Evolutionary conservation across 2,888 invertebrate genomes (phyloP).

Genomic region (Perdita meconis): DNA sequence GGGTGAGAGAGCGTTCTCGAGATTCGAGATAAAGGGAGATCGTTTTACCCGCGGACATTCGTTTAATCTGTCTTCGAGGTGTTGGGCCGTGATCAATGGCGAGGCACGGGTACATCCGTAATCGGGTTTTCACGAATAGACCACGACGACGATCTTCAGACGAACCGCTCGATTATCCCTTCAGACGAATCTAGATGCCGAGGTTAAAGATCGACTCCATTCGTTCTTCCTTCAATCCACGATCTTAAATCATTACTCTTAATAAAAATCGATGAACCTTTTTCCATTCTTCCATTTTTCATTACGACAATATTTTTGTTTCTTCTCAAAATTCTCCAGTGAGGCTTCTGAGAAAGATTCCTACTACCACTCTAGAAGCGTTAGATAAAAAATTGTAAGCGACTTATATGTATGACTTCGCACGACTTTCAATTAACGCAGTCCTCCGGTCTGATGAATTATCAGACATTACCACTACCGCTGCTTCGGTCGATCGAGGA

Average conservation of each 20-base stretch:
- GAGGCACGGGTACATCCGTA: conserved; percentile 60
- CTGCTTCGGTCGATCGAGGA: background rate
- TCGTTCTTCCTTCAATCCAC: background rate
- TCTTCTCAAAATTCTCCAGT: too few species aligned
- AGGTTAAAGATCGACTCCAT: conserved; percentile 3
- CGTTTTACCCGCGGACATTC: conserved; percentile 77
- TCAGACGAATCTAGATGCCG: background rate
- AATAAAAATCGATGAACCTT: background rate
- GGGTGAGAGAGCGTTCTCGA: conserved; percentile 64
- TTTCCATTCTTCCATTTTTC: too few species aligned
- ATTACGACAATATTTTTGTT: too few species aligned
- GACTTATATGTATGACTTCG: too few species aligned
- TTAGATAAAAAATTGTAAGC: too few species aligned
- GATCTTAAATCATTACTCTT: background rate
- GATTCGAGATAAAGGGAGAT: conserved; percentile 77
- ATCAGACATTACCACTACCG: background rate
- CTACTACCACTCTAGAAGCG: too few species aligned
- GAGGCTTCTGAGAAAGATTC: too few species aligned
- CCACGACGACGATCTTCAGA: conserved; percentile 24
- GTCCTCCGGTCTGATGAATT: background rate
- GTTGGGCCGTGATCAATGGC: conserved; percentile 76
- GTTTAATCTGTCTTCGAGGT: conserved; percentile 78
- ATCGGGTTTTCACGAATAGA: conserved; percentile 65
- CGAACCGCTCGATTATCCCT: conserved; percentile 28
- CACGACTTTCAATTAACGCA: background rate